phyloP scores from a whole-genome alignment of 2,113 vertebrate genomes.

The Sinocyclocheilus rhinocerous region DNA sequence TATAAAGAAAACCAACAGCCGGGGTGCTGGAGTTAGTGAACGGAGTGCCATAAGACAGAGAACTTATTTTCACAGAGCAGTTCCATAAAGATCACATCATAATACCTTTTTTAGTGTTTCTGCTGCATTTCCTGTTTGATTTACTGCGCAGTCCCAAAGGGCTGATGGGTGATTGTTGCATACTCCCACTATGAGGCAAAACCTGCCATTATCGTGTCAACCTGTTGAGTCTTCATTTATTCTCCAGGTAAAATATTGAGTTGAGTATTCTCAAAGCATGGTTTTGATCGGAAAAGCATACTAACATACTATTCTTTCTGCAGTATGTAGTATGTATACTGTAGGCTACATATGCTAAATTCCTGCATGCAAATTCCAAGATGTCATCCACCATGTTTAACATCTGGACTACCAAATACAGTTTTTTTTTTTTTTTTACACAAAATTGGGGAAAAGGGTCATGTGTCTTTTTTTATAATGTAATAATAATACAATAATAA shows the following conservation, averaged over 20 bases:
- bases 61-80: slow-evolving; percentile 49
- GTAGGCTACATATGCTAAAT: too few relatives aligned
- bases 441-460: too few relatives aligned
- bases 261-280: not conserved
- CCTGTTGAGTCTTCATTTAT: not conserved
- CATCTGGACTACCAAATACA: too few relatives aligned
- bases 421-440: too few relatives aligned
- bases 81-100: slow-evolving; percentile 68
- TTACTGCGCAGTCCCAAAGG: slow-evolving; percentile 73
- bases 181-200: slow-evolving; percentile 61
- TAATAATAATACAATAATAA: too few relatives aligned
- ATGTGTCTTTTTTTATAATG: too few relatives aligned
- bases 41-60: not conserved
- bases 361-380: not conserved
- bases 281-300: not conserved
- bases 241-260: not conserved
- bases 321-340: not conserved
- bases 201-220: slow-evolving; percentile 9
- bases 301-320: not conserved
- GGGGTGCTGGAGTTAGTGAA: not conserved
- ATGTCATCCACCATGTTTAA: not conserved
- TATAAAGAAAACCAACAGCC: not conserved
- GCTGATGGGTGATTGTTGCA: slow-evolving; percentile 67
- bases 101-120: slow-evolving; percentile 75
- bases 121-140: slow-evolving; percentile 77